These are phyloP conservation scores for Plebejus melissa DNA, from an alignment of 2,888 invertebrate genomes.

Conservation along the genomic window DNA sequence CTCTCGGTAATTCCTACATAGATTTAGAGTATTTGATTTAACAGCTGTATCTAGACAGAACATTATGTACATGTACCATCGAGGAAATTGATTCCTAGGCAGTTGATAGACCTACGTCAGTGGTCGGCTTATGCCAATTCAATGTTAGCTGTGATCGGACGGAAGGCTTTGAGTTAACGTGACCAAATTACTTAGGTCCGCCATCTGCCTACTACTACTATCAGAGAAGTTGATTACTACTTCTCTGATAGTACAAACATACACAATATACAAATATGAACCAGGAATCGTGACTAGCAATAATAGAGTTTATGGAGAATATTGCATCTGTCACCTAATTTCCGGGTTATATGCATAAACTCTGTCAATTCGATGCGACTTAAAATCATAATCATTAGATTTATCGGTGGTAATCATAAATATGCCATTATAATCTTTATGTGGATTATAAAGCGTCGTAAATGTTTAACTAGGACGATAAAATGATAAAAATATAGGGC, in stretches of 20 bases:
- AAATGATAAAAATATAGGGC: constrained; percentile 17
- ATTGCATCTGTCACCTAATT: background rate
- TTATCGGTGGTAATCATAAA: constrained; percentile 24
- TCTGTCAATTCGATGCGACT: background rate
- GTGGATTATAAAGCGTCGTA: constrained; percentile 27
- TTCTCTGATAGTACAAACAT: background rate
- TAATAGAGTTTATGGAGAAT: background rate
- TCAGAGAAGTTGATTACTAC: no score
- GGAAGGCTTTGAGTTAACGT: no score
- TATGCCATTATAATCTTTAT: constrained; percentile 26
- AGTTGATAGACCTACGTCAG: no score
- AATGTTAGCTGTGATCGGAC: no score
- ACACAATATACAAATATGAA: background rate
- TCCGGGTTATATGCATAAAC: background rate
- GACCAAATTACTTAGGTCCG: no score
- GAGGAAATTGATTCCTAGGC: no score
- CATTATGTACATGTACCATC: no score
- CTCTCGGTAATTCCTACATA: no score
- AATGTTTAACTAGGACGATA: constrained; percentile 28
- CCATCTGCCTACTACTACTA: no score
- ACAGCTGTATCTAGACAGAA: no score
- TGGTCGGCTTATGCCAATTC: no score
- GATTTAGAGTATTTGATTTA: no score
- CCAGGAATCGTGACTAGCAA: background rate
- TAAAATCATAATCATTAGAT: constrained; percentile 8